Conservation (phyloP, 2,113 vertebrate genomes). For the Syngnathoides biaculeatus region DNA sequence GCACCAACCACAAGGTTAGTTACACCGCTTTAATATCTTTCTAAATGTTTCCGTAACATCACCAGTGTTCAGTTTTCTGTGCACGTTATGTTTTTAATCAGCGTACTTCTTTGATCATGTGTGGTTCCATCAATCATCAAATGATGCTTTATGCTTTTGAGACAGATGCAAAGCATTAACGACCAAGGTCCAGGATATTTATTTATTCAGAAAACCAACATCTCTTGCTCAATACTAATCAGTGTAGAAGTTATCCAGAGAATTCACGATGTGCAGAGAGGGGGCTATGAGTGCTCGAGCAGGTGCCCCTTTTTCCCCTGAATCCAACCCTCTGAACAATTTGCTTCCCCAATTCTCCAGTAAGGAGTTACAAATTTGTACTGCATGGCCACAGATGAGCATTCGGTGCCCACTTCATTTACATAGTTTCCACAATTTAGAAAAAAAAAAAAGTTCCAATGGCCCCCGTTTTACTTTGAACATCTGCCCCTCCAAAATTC, state of each 20-base stretch:
- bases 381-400: no score
- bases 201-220: background rate
- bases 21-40: constrained; percentile 11
- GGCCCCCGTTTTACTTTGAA: no score
- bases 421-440: no score
- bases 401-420: no score
- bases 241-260: background rate
- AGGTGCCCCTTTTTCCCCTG: no score
- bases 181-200: constrained; percentile 11
- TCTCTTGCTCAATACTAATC: background rate
- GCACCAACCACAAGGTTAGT: constrained; percentile 12
- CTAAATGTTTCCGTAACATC: constrained; percentile 8
- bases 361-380: no score
- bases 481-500: no score
- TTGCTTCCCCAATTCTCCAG: no score
- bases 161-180: constrained; percentile 6
- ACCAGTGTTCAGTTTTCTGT: background rate
- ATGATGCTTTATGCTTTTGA: constrained; percentile 2
- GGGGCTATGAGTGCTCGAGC: no score
- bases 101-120: background rate
- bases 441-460: no score
- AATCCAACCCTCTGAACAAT: no score
- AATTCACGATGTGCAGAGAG: no score
- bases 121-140: constrained; percentile 2
- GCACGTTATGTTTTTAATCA: constrained; percentile 7